Conservation (phyloP, 2,113 vertebrate genomes). For the Castor canadensis region DNA sequence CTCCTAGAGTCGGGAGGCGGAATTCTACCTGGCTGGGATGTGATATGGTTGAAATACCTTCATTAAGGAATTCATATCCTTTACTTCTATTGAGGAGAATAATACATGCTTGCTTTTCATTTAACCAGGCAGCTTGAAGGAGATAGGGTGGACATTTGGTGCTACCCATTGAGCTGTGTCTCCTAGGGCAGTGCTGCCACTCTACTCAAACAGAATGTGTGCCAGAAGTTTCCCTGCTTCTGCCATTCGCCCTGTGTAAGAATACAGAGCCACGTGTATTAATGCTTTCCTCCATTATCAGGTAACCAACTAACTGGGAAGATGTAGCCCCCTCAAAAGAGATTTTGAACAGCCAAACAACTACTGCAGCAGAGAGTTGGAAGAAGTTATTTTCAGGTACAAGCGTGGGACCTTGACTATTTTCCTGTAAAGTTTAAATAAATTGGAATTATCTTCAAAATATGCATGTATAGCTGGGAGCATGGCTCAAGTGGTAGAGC, state of each 20-base stretch:
- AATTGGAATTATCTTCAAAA: slow-evolving; percentile 20
- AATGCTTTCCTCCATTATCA: neutral
- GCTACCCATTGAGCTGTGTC: neutral
- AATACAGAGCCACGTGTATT: neutral
- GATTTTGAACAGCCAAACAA: neutral
- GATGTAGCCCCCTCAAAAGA: neutral
- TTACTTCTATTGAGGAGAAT: neutral
- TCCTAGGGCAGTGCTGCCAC: neutral
- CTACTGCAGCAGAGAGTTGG: neutral
- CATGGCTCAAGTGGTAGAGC: no score
- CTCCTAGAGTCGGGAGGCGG: neutral
- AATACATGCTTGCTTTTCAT: slow-evolving; percentile 23
- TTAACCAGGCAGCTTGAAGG: slow-evolving; percentile 1
- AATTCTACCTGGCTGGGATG: neutral
- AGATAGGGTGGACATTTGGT: neutral
- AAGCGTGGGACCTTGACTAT: neutral
- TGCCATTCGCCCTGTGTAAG: neutral
- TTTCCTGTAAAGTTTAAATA: neutral
- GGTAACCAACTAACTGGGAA: neutral
- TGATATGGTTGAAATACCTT: neutral
- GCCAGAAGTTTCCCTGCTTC: neutral
- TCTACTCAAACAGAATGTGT: neutral
- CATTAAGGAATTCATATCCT: neutral
- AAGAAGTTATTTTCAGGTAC: neutral
- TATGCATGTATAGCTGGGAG: neutral